A percentile compares a stretch with the other conserved stretches of the same genome.
Evolutionary conservation across 2,797 vertebrate species (phyloP).

Genomic region (Paratrypauchen microcephalus): DNA sequence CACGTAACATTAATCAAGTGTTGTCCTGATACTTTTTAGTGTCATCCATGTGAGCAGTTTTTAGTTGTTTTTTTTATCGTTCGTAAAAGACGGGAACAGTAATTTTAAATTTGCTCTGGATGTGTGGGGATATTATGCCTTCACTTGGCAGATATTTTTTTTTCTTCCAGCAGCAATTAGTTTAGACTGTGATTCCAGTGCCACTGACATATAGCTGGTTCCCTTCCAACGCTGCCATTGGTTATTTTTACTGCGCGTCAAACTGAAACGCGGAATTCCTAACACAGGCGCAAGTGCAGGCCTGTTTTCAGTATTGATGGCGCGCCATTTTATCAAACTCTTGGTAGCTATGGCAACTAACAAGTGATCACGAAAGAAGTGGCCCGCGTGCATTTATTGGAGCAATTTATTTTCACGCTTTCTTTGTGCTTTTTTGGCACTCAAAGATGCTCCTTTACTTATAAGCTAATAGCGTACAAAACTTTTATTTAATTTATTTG

Average conservation of each 20-base stretch:
- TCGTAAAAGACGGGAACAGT: not conserved
- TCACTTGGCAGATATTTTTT: not conserved
- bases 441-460: not conserved
- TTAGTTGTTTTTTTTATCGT: not conserved
- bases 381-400: not conserved
- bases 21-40: not conserved
- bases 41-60: not conserved
- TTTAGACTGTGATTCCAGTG: slow-evolving; percentile 44
- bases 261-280: slow-evolving; percentile 41
- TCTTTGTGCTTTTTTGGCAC: slow-evolving; percentile 1
- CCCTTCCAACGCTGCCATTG: slow-evolving; percentile 38
- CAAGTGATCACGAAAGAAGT: slow-evolving; percentile 17
- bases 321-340: slow-evolving; percentile 54
- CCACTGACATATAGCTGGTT: slow-evolving; percentile 55
- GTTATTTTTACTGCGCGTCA: slow-evolving; percentile 32
- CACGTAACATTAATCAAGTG: slow-evolving; percentile 31
- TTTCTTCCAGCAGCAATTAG: slow-evolving; percentile 31
- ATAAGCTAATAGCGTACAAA: not conserved
- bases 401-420: slow-evolving; percentile 4
- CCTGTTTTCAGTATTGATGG: slow-evolving; percentile 51
- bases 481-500: no score
- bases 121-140: not conserved
- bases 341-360: slow-evolving; percentile 46
- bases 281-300: slow-evolving; percentile 22
- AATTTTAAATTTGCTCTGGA: not conserved